These are phyloP conservation scores for Conopomorpha cramerella DNA, from an alignment of 1,140 invertebrate genomes.

Conservation along the genomic window DNA sequence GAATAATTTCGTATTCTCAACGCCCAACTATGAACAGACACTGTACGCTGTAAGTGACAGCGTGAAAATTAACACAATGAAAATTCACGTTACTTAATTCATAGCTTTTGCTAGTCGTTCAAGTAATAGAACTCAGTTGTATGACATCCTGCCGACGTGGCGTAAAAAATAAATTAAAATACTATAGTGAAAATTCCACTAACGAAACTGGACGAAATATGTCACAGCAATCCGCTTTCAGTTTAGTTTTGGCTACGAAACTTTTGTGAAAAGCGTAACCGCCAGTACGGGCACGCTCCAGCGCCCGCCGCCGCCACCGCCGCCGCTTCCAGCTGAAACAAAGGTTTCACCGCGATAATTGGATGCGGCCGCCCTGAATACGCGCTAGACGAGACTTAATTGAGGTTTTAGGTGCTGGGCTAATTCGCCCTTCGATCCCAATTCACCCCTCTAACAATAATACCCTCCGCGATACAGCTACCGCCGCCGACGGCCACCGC, in stretches of 20 bases:
- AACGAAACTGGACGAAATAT: background rate
- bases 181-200: background rate
- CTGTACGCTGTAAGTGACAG: too few species aligned
- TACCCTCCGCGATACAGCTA: too few species aligned
- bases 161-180: background rate
- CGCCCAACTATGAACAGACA: too few species aligned
- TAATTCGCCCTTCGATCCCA: slow-evolving; percentile 51
- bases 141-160: background rate
- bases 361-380: slow-evolving; percentile 49
- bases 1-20: too few species aligned
- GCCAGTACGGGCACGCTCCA: background rate
- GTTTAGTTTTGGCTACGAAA: background rate
- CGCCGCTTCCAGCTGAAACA: slow-evolving; percentile 20
- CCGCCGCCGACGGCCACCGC: too few species aligned
- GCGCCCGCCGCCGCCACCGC: too few species aligned
- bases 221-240: background rate
- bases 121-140: background rate
- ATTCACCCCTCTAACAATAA: slow-evolving; percentile 23
- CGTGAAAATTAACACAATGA: background rate
- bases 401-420: slow-evolving; percentile 53
- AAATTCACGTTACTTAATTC: background rate
- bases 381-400: slow-evolving; percentile 56
- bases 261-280: background rate
- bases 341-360: slow-evolving; percentile 49
- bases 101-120: background rate